Evolutionary conservation across 2,797 vertebrate species (phyloP).

Genomic region (Furcifer pardalis): DNA sequence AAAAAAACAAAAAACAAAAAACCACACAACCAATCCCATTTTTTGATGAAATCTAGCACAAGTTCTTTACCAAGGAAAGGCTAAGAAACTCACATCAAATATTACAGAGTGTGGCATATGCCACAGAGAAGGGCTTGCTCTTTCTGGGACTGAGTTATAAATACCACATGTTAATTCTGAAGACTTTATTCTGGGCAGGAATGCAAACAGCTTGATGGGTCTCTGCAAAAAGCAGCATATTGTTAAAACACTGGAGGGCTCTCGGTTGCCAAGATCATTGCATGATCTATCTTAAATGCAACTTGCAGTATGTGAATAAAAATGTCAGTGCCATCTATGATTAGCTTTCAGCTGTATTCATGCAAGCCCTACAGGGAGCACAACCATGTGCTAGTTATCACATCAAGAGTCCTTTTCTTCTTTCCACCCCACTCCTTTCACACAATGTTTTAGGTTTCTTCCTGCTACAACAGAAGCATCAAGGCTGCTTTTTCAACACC

Average conservation of each 20-base stretch:
- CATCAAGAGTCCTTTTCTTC: slow-evolving; percentile 30
- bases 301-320: slow-evolving; percentile 38
- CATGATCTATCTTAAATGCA: slow-evolving; percentile 39
- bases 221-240: slow-evolving; percentile 48
- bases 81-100: slow-evolving; percentile 55
- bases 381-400: slow-evolving; percentile 39
- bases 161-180: slow-evolving; percentile 61
- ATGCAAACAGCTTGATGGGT: slow-evolving; percentile 53
- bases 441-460: background rate
- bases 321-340: slow-evolving; percentile 25
- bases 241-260: slow-evolving; percentile 46
- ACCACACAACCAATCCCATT: no score
- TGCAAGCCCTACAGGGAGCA: slow-evolving; percentile 1
- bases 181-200: slow-evolving; percentile 63
- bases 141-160: slow-evolving; percentile 67
- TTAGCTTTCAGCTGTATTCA: slow-evolving; percentile 8
- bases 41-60: background rate
- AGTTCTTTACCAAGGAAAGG: slow-evolving; percentile 47
- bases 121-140: slow-evolving; percentile 54
- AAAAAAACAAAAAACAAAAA: no score
- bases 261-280: slow-evolving; percentile 37
- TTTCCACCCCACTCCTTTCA: background rate
- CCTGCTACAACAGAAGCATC: background rate
- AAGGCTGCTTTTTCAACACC: no score
- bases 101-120: slow-evolving; percentile 51